phyloP scores from a whole-genome alignment of 2,797 vertebrate genomes.

The Tragopan temminckii region DNA sequence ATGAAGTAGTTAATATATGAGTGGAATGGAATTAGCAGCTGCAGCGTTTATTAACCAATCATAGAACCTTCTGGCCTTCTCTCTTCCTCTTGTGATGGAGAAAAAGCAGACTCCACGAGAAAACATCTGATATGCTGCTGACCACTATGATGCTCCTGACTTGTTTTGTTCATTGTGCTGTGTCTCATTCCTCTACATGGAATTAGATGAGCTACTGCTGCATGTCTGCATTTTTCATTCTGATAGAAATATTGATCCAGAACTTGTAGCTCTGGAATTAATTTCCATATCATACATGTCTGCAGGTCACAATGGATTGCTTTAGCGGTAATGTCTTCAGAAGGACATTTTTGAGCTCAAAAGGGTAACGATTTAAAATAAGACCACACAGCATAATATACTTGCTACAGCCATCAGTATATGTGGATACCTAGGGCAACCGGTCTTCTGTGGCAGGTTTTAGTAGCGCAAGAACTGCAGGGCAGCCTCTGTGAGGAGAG shows the following conservation, averaged over 20 bases:
- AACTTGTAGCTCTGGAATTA: not conserved
- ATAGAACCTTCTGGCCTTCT: not conserved
- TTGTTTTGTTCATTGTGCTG: not conserved
- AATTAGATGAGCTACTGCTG: not conserved
- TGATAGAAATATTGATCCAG: not conserved
- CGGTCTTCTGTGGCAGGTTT: not conserved
- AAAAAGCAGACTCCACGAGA: not conserved
- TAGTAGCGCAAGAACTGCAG: not conserved
- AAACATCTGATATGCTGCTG: not conserved
- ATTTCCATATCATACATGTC: not conserved
- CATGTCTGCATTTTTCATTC: not conserved
- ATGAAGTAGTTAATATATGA: not conserved
- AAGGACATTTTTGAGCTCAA: not conserved
- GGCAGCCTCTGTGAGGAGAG: not conserved
- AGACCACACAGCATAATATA: not conserved
- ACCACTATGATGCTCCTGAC: not conserved
- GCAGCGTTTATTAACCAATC: not conserved
- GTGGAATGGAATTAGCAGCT: not conserved
- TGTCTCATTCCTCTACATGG: not conserved
- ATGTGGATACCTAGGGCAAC: not conserved
- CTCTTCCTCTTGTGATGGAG: fast-evolving
- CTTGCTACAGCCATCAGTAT: not conserved
- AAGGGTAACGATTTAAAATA: not conserved
- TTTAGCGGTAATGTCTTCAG: not conserved
- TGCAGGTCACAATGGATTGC: not conserved